phyloP scores from a whole-genome alignment of 2,797 vertebrate species.

The Agapornis canus region DNA sequence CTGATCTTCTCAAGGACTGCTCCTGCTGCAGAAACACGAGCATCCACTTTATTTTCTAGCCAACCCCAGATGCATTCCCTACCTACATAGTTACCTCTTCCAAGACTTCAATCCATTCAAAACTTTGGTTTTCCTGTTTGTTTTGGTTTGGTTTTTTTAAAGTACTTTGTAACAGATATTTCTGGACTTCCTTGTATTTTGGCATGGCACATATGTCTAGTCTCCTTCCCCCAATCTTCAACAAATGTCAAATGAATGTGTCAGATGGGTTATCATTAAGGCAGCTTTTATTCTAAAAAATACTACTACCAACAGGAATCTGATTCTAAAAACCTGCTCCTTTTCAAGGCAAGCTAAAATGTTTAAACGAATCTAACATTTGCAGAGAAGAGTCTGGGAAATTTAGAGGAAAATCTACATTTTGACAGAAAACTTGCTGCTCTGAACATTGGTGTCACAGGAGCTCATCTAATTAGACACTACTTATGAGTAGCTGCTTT shows the following conservation, averaged over 20 bases:
- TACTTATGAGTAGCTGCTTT: neutral
- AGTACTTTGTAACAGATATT: neutral
- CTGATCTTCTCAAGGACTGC: neutral
- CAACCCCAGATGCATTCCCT: neutral
- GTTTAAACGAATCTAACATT: constrained; percentile 36
- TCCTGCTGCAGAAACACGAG: neutral
- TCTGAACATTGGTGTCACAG: neutral
- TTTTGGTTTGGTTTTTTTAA: neutral
- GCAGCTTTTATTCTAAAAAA: constrained; percentile 27
- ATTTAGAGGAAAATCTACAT: neutral
- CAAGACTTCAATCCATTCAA: neutral
- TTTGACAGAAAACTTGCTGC: neutral
- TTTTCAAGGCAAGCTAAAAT: neutral
- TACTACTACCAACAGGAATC: neutral
- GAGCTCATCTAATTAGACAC: neutral
- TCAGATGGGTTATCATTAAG: neutral
- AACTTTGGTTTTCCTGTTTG: neutral
- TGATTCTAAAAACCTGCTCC: neutral
- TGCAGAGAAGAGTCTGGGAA: neutral
- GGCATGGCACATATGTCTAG: neutral
- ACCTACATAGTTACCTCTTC: neutral
- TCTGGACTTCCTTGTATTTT: neutral
- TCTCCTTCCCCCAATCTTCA: neutral
- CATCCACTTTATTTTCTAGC: neutral
- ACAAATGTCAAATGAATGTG: neutral